Percentiles rank a stretch among this genome's conserved stretches.
These are phyloP conservation scores for Syrrhaptes paradoxus DNA, from an alignment of 2,113 vertebrate species.

Conservation along the genomic window DNA sequence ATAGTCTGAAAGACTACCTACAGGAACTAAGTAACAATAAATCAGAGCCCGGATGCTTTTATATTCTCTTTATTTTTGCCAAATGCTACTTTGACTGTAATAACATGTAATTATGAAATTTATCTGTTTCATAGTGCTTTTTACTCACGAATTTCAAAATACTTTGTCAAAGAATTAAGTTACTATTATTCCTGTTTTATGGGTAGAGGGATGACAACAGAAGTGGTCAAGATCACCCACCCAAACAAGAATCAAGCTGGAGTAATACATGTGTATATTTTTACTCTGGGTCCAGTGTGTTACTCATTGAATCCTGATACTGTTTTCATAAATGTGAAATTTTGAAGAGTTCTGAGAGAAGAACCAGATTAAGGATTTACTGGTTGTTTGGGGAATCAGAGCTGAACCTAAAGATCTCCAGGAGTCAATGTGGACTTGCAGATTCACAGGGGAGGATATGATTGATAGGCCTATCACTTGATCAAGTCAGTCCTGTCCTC, in stretches of 20 bases:
- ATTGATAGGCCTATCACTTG: background rate
- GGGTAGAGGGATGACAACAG: background rate
- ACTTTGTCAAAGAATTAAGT: background rate
- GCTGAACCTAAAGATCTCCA: background rate
- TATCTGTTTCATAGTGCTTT: background rate
- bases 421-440: background rate
- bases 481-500: background rate
- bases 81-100: background rate
- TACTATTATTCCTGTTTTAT: background rate
- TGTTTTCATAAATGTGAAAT: background rate
- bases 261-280: background rate
- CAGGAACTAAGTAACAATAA: background rate
- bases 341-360: background rate
- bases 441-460: background rate
- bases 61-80: background rate
- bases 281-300: background rate
- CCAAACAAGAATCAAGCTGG: background rate
- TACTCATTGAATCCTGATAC: background rate
- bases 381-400: background rate
- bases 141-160: background rate
- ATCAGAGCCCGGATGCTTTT: background rate
- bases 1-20: background rate
- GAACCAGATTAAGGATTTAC: background rate
- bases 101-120: background rate
- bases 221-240: background rate